Evolutionary conservation across 1,140 invertebrate species (phyloP), one percentile per base, ranked within the genome.

Genomic region (Asbolus verrucosus): DNA sequence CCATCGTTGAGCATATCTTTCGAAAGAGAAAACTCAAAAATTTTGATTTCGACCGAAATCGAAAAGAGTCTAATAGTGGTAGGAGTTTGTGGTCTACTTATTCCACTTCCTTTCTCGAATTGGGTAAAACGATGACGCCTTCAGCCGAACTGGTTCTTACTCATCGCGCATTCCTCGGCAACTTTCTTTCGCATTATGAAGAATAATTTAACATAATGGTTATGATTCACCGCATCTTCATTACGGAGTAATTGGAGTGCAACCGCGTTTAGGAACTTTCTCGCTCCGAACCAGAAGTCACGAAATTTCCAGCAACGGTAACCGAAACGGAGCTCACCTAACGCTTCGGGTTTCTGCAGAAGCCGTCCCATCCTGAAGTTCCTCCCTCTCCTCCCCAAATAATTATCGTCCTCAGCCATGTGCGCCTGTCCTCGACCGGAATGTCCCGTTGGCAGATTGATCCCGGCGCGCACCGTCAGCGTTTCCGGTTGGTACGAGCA

Each of bases 401-500:
- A 11, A 16, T 62, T 62, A 13, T 62, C 59, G 14, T 62, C 59
- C 21, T 62, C 59, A 18, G 59, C 59, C 59, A 62, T 62, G 13
- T 75, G 70, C 1, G 76, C 75, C 27, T 79, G 77, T 13, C 73
- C 75, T 13, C 72, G 66, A 19, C 76, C 75, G 15, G 62, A 63
- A 11, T 62, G 63, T 14, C 46, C 65, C 11, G 70, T 73, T 0
- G 88, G 88, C 38, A 90, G 80, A 43, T 87, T 88, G 27, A 90
- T 87, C 11, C 91, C 91, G 15, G 92, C 91, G 65, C 90, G 83
- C 6, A 94, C 90, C 0, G 91, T 92, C 63, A 92, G 83, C 4
- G 91, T 91, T 79, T 92, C 91, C 1, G 91, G 91, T 73, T 92
- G 88, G 75, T 91, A 93, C 13, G 89, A 90, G 74, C 92, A 94